Conservation (phyloP, 2,797 vertebrate genomes). For the Sebastes minor region DNA sequence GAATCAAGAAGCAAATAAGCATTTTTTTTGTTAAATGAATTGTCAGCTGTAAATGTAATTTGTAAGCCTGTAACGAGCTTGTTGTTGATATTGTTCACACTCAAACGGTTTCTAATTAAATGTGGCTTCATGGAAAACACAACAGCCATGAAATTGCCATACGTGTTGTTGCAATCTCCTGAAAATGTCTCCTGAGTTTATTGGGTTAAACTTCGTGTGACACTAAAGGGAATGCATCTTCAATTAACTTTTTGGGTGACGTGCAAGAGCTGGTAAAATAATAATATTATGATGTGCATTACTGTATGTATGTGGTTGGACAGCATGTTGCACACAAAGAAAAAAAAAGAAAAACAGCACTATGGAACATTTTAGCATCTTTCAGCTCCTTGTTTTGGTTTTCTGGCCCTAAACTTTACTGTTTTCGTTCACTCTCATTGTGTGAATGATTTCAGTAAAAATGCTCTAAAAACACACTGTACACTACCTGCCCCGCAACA, state of each 20-base stretch:
- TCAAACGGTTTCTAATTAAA: conserved; percentile 55
- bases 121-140: conserved; percentile 25
- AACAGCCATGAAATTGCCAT: conserved; percentile 47
- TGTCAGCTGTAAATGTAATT: conserved; percentile 9
- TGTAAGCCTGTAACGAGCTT: conserved; percentile 28
- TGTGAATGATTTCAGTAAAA: not conserved
- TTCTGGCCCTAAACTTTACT: not conserved
- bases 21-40: not conserved
- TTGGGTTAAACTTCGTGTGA: not conserved
- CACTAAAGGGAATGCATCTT: not conserved
- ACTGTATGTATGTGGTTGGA: not conserved
- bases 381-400: not conserved
- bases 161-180: conserved; percentile 8
- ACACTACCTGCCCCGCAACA: not conserved
- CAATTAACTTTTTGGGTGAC: not conserved
- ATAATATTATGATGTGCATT: not conserved
- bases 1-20: not conserved
- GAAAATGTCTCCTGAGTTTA: conserved; percentile 5
- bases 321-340: not conserved
- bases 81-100: conserved; percentile 52
- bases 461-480: not conserved
- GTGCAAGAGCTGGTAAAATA: not conserved
- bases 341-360: not conserved
- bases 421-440: not conserved
- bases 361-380: not conserved